Evolutionary conservation across 35 echinoderm and acorn worm genomes (phyloP).

Genomic region (Eucidaris tribuloides): DNA sequence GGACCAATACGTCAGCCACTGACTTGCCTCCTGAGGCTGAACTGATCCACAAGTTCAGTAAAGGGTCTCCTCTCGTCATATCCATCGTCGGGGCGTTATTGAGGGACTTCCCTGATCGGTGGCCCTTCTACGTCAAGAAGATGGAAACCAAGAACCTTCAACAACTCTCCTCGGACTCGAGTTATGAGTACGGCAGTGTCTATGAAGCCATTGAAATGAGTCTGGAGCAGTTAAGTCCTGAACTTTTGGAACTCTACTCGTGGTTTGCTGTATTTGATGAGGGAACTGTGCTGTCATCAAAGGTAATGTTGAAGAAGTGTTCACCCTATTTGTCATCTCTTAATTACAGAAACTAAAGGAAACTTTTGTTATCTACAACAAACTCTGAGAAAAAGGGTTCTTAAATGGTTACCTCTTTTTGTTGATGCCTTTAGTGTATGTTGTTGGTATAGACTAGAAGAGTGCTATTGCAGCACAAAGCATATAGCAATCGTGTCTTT

Average conservation of each 20-base stretch:
- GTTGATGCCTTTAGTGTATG: too few relatives aligned
- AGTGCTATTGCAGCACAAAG: too few relatives aligned
- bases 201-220: constrained; percentile 2
- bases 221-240: background rate
- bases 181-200: too few relatives aligned
- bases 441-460: too few relatives aligned
- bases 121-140: constrained; percentile 54
- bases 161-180: constrained; percentile 17
- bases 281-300: background rate
- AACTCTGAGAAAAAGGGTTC: too few relatives aligned
- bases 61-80: constrained; percentile 57
- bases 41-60: constrained; percentile 38
- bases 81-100: constrained; percentile 59
- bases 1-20: background rate
- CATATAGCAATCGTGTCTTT: too few relatives aligned
- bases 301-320: background rate
- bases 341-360: too few relatives aligned
- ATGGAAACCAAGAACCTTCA: constrained; percentile 41
- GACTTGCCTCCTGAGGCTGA: constrained; percentile 38
- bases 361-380: too few relatives aligned
- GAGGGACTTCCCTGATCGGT: constrained; percentile 37
- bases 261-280: constrained; percentile 1
- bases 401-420: too few relatives aligned
- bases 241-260: background rate
- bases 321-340: too few relatives aligned